Conservation (phyloP, 2,888 invertebrate species). For the Ophraella communa region DNA sequence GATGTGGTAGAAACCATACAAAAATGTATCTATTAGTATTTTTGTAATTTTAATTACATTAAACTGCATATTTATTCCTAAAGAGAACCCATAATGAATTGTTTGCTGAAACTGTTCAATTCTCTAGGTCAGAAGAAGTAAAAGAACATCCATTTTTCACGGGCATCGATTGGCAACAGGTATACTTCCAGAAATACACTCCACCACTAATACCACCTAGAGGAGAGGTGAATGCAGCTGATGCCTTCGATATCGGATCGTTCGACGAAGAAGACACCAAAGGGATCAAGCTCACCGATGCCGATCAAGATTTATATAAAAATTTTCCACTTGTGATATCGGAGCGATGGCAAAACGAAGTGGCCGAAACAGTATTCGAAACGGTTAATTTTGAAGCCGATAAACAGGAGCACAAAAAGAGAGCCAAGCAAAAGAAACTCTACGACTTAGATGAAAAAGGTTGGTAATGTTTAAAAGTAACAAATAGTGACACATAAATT, state of each 20-base stretch:
- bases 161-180: conserved; percentile 99
- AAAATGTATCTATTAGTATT: no score
- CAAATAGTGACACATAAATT: neutral
- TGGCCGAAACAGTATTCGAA: conserved; percentile 98
- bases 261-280: conserved; percentile 99
- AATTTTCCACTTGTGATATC: conserved; percentile 98
- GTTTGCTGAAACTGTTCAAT: no score
- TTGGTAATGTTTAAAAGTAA: conserved; percentile 56
- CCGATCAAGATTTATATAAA: conserved; percentile 97
- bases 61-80: no score
- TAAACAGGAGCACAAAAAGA: conserved; percentile 92
- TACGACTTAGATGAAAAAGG: conserved; percentile 95
- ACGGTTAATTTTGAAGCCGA: conserved; percentile 98
- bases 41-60: no score
- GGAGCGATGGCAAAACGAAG: conserved; percentile 99
- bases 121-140: conserved; percentile 87
- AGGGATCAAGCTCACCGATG: conserved; percentile 96
- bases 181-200: conserved; percentile 97
- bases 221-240: conserved; percentile 99
- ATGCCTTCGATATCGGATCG: conserved; percentile 99
- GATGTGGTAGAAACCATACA: no score
- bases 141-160: conserved; percentile 98
- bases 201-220: conserved; percentile 98
- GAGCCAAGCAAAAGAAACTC: conserved; percentile 92
- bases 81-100: no score